Percentiles rank a stretch among this genome's conserved stretches.
These are phyloP conservation scores for Trachurus trachurus DNA, from an alignment of 2,797 vertebrate genomes.

Conservation along the genomic window DNA sequence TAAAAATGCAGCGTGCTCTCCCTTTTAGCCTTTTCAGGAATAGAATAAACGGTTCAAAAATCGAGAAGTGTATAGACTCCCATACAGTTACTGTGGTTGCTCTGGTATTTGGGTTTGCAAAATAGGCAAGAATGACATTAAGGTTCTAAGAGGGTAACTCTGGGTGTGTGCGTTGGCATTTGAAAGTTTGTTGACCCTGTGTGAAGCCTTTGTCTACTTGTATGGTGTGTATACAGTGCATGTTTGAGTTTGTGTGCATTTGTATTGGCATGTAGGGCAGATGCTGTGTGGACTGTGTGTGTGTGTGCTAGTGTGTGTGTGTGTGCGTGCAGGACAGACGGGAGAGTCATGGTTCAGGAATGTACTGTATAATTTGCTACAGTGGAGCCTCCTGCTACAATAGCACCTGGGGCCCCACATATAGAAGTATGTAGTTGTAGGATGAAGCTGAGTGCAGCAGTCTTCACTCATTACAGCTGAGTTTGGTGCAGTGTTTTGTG, in stretches of 20 bases:
- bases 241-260: slow-evolving; percentile 20
- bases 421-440: background rate
- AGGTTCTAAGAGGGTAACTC: too few species aligned
- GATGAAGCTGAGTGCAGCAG: background rate
- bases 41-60: too few species aligned
- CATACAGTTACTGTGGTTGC: too few species aligned
- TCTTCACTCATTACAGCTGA: background rate
- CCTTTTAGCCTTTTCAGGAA: too few species aligned
- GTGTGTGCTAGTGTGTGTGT: slow-evolving; percentile 1
- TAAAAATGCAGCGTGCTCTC: too few species aligned
- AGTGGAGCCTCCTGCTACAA: slow-evolving; percentile 31
- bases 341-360: slow-evolving; percentile 64
- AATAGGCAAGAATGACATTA: too few species aligned
- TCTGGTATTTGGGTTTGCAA: too few species aligned
- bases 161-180: background rate
- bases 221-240: background rate
- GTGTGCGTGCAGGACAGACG: background rate
- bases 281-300: slow-evolving; percentile 12
- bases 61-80: too few species aligned
- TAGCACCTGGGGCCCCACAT: slow-evolving; percentile 60
- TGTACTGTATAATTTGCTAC: slow-evolving; percentile 58
- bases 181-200: slow-evolving; percentile 5
- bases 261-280: slow-evolving; percentile 39
- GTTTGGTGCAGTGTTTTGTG: background rate
- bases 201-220: background rate